Evolutionary conservation across 2,888 invertebrate genomes (phyloP).

Genomic region (Drosophila trichaetosa): DNA sequence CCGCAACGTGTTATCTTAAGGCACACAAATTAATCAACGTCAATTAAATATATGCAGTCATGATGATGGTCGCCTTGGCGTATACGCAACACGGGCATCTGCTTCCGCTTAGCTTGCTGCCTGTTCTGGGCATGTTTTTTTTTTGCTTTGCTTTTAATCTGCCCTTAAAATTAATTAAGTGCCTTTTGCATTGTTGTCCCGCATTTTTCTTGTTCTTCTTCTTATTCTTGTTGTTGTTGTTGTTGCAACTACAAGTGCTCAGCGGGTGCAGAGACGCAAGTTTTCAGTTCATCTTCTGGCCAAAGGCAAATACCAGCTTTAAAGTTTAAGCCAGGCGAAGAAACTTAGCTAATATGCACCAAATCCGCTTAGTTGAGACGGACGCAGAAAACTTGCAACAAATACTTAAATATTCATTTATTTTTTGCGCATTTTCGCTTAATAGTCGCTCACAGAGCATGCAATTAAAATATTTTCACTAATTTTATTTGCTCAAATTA

Average conservation of each 20-base stretch:
- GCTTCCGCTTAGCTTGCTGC: slow-evolving; percentile 3
- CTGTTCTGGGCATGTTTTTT: slow-evolving; percentile 20
- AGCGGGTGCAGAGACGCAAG: slow-evolving; percentile 19
- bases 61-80: slow-evolving; percentile 47
- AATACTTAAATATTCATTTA: slow-evolving; percentile 30
- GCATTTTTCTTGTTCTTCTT: slow-evolving; percentile 2
- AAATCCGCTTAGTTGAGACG: not conserved
- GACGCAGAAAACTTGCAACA: not conserved
- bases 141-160: slow-evolving; percentile 46
- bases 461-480: slow-evolving; percentile 68
- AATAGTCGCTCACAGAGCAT: slow-evolving; percentile 1
- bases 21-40: slow-evolving; percentile 69
- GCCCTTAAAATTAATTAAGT: slow-evolving; percentile 74
- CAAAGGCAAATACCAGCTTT: slow-evolving; percentile 14
- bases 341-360: slow-evolving; percentile 1
- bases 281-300: slow-evolving; percentile 14
- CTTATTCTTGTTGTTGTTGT: not conserved
- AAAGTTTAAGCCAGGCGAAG: not conserved
- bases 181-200: slow-evolving; percentile 23
- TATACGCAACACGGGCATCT: slow-evolving; percentile 51
- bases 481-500: slow-evolving; percentile 59
- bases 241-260: slow-evolving; percentile 33
- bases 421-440: slow-evolving; percentile 6
- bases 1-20: slow-evolving; percentile 12
- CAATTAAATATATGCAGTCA: slow-evolving; percentile 43